Evolutionary conservation across 1,140 invertebrate genomes (phyloP).

Genomic region (Dreissena rostriformis): DNA sequence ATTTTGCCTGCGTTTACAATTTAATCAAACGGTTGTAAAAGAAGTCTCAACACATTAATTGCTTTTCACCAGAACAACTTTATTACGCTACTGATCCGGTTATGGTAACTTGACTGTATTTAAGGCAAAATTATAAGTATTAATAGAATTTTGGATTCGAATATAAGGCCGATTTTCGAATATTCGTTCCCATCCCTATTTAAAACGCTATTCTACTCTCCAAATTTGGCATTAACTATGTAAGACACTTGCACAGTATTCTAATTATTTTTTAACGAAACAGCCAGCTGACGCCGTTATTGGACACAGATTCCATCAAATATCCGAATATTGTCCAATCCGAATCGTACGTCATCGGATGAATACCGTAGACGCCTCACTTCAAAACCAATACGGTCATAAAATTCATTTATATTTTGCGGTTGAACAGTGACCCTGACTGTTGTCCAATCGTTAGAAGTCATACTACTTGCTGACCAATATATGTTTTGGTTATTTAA

Average conservation of each 20-base stretch:
- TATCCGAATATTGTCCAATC: slow-evolving; percentile 19
- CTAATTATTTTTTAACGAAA: background rate
- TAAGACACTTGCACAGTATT: background rate
- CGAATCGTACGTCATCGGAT: slow-evolving; percentile 4
- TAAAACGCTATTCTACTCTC: background rate
- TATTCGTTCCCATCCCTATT: too few relatives aligned
- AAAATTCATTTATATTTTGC: background rate
- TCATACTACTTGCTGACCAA: slow-evolving; percentile 1
- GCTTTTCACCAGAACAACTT: background rate
- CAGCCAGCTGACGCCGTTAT: background rate
- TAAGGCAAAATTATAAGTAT: background rate
- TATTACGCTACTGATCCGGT: background rate
- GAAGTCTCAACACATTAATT: background rate
- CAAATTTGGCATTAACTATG: background rate
- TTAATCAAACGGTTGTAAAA: background rate
- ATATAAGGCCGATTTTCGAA: background rate
- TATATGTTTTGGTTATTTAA: slow-evolving; percentile 16
- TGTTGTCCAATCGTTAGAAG: background rate
- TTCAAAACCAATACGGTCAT: slow-evolving; percentile 40
- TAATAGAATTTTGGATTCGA: background rate
- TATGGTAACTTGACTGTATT: background rate
- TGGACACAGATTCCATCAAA: slow-evolving; percentile 35
- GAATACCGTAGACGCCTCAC: slow-evolving; percentile 1
- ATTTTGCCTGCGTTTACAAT: background rate
- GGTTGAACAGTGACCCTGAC: background rate